Base-by-base conservation (phyloP, 2,113 vertebrate genomes). In the Rallus limicola region DNA sequence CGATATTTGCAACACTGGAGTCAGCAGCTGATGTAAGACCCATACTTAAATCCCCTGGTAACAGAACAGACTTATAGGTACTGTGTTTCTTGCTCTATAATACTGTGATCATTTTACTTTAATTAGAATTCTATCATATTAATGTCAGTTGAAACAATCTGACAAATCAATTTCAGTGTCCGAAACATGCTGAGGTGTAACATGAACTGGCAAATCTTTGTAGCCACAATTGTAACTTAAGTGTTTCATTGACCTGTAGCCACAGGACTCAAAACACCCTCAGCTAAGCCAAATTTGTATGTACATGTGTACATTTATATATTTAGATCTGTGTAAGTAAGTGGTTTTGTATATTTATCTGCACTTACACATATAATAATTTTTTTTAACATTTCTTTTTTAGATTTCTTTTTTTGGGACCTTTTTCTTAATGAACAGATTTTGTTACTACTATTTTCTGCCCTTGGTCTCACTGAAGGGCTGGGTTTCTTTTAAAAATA, bases 31-130 rank as follows among this genome's bases (percentile, higher is more conserved):
- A 20, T 64, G 11, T 63, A 71, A 88, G 60, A 71, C 24, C 10
- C 23, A 81, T 48, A n/a, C 50, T 96, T 86, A 90, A 91, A 91
- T 89, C 92, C 70, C 44, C 63, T 89, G 36, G 68, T 68, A 92
- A 79, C 15, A 70, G 42, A 88, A 70, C 23, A 83, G 33, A 71
- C 82, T 82, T 88, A 86, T 16, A 82, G 72, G 44, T n/a, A 67
- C 31, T 0, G 0, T 79, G 55, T 76, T 94, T 25, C 58, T 79
- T 92, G 17, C 40, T 92, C 40, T 82, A 3, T 68, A 91, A 53
- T 40, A 67, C 58, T 3, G 5, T 16, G 15, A 92, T 78, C 64
- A 40, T 64, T 93, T 60, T 75, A 92, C 68, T 86, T 77, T 78
- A 95, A 40, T 18, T 82, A 87, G 62, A 72, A 85, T 93, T 82